Percentiles rank a stretch among this genome's conserved stretches.
These are phyloP conservation scores for Caenorhabditis sp. DNA, from an alignment of 2,888 invertebrate genomes.

Conservation along the genomic window DNA sequence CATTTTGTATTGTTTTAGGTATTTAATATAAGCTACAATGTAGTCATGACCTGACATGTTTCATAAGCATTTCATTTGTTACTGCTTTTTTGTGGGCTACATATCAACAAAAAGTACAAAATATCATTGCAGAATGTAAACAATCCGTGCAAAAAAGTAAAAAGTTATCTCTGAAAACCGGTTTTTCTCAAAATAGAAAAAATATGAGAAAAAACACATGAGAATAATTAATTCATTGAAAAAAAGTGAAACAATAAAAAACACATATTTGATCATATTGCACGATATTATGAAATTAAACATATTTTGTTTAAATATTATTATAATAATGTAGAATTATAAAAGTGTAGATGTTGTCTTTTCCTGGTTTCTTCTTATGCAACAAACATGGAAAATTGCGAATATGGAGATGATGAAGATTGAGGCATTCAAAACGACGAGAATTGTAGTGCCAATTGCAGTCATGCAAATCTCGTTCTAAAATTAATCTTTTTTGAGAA, in stretches of 20 bases:
- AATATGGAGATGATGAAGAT: slow-evolving; percentile 29
- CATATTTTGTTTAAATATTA: not conserved
- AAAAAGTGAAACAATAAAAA: not conserved
- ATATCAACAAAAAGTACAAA: too few species aligned
- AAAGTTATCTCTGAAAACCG: not conserved
- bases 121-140: not conserved
- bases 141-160: not conserved
- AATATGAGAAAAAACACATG: not conserved
- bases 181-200: slow-evolving; percentile 9
- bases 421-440: slow-evolving; percentile 42
- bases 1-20: too few species aligned
- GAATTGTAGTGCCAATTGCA: slow-evolving; percentile 38
- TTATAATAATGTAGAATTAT: slow-evolving; percentile 7
- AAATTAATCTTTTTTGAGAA: not conserved
- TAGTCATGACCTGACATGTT: too few species aligned
- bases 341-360: slow-evolving; percentile 30
- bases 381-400: slow-evolving; percentile 33
- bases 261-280: slow-evolving; percentile 12
- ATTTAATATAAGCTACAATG: too few species aligned
- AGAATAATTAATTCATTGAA: not conserved
- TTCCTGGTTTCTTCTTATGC: slow-evolving; percentile 21
- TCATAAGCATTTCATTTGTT: too few species aligned
- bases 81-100: too few species aligned
- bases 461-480: slow-evolving; percentile 56
- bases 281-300: slow-evolving; percentile 7